Percentiles rank a stretch among this genome's conserved stretches.
These are phyloP conservation scores for Azorinus chamasolen DNA, from an alignment of 2,888 invertebrate genomes.

Conservation along the genomic window DNA sequence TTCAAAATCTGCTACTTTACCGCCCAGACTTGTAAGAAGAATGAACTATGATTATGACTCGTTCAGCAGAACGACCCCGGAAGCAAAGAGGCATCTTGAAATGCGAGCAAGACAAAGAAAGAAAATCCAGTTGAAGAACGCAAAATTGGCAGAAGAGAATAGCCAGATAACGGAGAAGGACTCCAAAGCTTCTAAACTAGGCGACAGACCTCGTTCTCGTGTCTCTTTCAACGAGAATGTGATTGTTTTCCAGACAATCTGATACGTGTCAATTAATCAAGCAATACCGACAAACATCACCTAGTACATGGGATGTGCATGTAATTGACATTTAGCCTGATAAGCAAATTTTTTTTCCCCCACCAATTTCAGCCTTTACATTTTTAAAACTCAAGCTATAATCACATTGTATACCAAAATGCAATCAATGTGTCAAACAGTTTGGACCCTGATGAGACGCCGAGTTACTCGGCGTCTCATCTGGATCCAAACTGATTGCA, in stretches of 20 bases:
- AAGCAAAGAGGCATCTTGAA: constrained; percentile 46
- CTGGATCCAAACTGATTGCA: too few species aligned
- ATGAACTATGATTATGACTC: constrained; percentile 53
- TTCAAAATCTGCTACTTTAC: constrained; percentile 33
- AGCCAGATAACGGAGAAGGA: constrained; percentile 12
- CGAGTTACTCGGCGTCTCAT: too few species aligned
- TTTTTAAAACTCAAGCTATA: too few species aligned
- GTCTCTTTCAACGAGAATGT: constrained; percentile 64
- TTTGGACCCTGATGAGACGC: too few species aligned
- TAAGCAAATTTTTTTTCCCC: too few species aligned
- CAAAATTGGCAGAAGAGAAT: constrained; percentile 32
- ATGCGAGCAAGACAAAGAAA: constrained; percentile 37
- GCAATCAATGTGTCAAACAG: too few species aligned
- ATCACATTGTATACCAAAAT: too few species aligned
- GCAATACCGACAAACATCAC: too few species aligned
- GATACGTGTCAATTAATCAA: too few species aligned
- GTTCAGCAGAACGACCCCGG: constrained; percentile 45
- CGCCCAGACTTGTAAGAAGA: constrained; percentile 28
- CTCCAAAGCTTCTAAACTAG: not conserved
- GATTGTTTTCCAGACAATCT: constrained; percentile 59
- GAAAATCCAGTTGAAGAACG: constrained; percentile 53
- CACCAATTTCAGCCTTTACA: too few species aligned
- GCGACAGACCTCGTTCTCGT: constrained; percentile 42
- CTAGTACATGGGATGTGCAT: too few species aligned
- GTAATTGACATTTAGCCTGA: too few species aligned